These are phyloP conservation scores for Pygoscelis antarcticus DNA, from an alignment of 2,113 vertebrate genomes.

Conservation along the genomic window DNA sequence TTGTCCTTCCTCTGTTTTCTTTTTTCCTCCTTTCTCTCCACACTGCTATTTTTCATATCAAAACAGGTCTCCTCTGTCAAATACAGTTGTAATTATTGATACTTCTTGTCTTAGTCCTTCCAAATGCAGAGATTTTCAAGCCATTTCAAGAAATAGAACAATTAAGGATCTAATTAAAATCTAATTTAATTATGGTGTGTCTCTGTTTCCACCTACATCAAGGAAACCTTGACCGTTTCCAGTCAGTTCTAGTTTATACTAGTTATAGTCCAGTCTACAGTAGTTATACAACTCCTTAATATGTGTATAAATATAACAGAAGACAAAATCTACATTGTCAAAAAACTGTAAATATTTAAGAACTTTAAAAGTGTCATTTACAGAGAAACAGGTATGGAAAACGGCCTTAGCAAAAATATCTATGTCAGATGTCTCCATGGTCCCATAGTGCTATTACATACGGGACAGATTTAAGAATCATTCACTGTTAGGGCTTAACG, in stretches of 20 bases:
- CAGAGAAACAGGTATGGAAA: neutral
- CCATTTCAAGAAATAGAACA: neutral
- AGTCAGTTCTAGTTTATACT: neutral
- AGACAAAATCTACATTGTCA: neutral
- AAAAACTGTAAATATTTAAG: neutral
- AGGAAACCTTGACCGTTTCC: neutral
- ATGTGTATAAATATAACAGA: neutral
- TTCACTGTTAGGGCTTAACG: neutral
- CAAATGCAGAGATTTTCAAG: neutral
- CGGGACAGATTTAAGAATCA: neutral
- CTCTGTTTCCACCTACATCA: neutral
- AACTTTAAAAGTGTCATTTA: neutral
- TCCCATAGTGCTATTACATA: neutral
- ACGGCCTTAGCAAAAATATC: neutral
- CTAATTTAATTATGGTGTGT: neutral
- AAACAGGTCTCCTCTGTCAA: neutral
- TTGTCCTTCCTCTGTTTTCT: neutral
- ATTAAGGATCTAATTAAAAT: neutral
- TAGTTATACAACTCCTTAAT: neutral
- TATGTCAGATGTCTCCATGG: neutral
- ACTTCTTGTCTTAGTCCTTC: neutral
- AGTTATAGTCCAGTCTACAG: neutral
- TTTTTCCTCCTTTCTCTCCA: neutral
- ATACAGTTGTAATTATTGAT: neutral
- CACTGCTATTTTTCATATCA: neutral